Evolutionary conservation across 2,888 invertebrate species (phyloP).

Genomic region (Xiphydria camelus): DNA sequence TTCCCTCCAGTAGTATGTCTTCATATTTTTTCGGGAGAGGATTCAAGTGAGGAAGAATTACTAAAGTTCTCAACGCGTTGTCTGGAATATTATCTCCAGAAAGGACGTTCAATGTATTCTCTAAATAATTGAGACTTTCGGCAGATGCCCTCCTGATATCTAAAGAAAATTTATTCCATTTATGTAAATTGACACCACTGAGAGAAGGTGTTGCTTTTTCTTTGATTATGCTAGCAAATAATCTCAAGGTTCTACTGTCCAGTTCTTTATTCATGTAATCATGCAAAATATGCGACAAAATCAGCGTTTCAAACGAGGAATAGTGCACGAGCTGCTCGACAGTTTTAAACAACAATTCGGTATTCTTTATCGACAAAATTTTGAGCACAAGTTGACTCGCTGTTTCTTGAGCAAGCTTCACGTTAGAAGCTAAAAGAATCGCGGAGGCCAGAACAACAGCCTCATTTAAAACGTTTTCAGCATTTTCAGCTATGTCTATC

Average conservation of each 20-base stretch:
- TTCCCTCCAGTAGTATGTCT: slow-evolving; percentile 27
- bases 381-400: slow-evolving; percentile 71
- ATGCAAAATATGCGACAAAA: slow-evolving; percentile 70
- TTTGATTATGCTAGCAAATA: slow-evolving; percentile 69
- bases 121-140: slow-evolving; percentile 30
- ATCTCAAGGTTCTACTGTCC: slow-evolving; percentile 62
- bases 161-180: slow-evolving; percentile 72
- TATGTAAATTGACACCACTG: slow-evolving; percentile 64
- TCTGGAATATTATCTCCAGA: slow-evolving; percentile 28
- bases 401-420: slow-evolving; percentile 73
- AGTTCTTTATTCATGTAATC: slow-evolving; percentile 63
- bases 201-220: slow-evolving; percentile 68
- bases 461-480: slow-evolving; percentile 29
- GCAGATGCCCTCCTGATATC: slow-evolving; percentile 50
- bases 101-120: slow-evolving; percentile 33
- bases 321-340: slow-evolving; percentile 69
- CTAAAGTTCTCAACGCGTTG: slow-evolving; percentile 37
- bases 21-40: slow-evolving; percentile 30
- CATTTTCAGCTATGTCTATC: slow-evolving; percentile 31
- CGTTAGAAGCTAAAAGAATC: slow-evolving; percentile 59
- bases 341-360: slow-evolving; percentile 66
- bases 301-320: slow-evolving; percentile 72
- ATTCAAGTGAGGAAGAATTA: slow-evolving; percentile 47
- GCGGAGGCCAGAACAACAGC: slow-evolving; percentile 36
- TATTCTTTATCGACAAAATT: slow-evolving; percentile 63